Evolutionary conservation across 2,113 vertebrate genomes (phyloP).

Genomic region (Ahaetulla prasina): DNA sequence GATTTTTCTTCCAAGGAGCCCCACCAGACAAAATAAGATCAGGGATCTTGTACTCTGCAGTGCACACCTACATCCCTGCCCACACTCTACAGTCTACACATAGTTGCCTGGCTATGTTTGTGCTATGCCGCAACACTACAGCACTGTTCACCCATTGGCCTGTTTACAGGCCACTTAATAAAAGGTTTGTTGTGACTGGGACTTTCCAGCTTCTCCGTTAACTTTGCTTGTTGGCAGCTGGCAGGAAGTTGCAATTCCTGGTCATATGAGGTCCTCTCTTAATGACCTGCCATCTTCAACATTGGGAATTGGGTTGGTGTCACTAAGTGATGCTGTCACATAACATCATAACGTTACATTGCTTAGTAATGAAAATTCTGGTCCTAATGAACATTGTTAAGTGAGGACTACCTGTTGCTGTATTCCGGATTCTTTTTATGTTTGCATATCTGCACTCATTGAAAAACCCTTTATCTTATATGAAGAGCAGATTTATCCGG

Average conservation of each 20-base stretch:
- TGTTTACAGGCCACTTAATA: not conserved
- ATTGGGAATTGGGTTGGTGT: not conserved
- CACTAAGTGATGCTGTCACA: not conserved
- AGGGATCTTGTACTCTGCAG: not conserved
- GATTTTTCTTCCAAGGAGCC: not conserved
- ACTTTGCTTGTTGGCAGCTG: too few species aligned
- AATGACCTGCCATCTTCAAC: not conserved
- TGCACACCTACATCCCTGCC: too few species aligned
- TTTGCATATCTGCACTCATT: not conserved
- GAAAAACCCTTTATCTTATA: not conserved
- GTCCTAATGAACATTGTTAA: not conserved
- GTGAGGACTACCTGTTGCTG: not conserved
- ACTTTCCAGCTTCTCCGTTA: too few species aligned
- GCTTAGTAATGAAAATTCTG: not conserved
- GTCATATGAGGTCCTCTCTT: not conserved
- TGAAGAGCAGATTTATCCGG: not conserved
- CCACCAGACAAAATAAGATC: not conserved
- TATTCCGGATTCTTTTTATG: not conserved
- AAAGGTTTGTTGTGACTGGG: too few species aligned
- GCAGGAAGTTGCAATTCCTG: not conserved
- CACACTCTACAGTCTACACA: not conserved
- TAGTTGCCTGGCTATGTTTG: not conserved
- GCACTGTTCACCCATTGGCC: not conserved
- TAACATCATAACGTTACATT: not conserved
- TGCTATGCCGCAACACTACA: not conserved